Conservation (phyloP, 1,140 invertebrate species). For the Steinernema khuongi region DNA sequence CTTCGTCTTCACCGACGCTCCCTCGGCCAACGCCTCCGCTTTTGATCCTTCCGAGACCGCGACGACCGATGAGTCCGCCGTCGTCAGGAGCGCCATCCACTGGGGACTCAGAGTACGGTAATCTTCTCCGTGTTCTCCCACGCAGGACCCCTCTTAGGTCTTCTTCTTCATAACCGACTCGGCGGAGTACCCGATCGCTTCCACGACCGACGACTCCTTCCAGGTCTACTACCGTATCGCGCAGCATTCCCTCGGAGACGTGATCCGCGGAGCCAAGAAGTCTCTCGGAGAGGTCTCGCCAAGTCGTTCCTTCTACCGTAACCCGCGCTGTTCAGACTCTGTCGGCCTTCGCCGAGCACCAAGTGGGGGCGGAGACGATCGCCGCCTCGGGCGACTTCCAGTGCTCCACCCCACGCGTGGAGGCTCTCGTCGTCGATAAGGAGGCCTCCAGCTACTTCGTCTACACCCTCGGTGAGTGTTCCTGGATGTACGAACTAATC, state of each 20-base stretch:
- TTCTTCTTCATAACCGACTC: not conserved
- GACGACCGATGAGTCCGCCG: not conserved
- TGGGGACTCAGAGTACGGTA: not conserved
- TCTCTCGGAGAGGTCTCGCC: not conserved
- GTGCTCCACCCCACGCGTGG: not conserved
- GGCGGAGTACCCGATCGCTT: not conserved
- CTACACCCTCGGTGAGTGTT: not conserved
- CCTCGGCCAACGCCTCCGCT: not conserved
- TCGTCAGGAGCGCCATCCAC: not conserved
- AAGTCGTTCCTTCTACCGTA: not conserved
- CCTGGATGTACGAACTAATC: not conserved
- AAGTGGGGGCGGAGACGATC: not conserved
- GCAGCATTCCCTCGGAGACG: not conserved
- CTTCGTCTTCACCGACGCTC: conserved; percentile 18
- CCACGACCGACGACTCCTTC: not conserved
- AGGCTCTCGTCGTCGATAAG: not conserved
- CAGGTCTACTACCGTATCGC: not conserved
- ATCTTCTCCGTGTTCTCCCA: not conserved
- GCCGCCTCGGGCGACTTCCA: not conserved
- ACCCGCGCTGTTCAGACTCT: not conserved
- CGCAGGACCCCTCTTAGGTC: not conserved
- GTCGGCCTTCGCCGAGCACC: not conserved
- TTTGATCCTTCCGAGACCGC: not conserved
- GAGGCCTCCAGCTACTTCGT: not conserved
- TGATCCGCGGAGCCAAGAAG: not conserved